Percentiles rank a stretch among this genome's conserved stretches.
phyloP scores from a whole-genome alignment of 2,113 vertebrate species.

The Apistogramma diplotaenia region DNA sequence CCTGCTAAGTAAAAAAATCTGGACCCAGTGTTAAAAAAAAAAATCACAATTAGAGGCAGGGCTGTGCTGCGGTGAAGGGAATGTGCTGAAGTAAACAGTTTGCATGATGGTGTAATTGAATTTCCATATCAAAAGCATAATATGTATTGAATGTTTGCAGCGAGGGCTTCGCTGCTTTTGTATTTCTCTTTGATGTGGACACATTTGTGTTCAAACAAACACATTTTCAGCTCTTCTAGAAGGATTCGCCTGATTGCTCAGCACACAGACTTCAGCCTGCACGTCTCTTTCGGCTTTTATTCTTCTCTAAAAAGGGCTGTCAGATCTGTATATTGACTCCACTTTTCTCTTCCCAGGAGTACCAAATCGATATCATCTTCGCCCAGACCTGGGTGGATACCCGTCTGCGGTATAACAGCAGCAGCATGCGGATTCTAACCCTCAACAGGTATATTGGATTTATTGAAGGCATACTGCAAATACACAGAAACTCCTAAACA shows the following conservation, averaged over 20 bases:
- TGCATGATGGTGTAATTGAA: conserved; percentile 1
- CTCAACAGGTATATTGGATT: conserved; percentile 78
- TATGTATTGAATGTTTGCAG: conserved; percentile 1
- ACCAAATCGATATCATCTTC: conserved; percentile 98
- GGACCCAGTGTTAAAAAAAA: background rate
- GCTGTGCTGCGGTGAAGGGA: conserved; percentile 17
- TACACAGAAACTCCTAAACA: background rate
- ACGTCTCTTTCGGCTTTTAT: background rate
- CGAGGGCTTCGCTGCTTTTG: background rate
- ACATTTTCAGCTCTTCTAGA: background rate
- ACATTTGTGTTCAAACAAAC: conserved; percentile 25
- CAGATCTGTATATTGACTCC: conserved; percentile 37
- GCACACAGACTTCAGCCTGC: background rate
- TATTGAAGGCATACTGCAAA: background rate
- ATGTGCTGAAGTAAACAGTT: conserved; percentile 35
- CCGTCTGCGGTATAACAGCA: conserved; percentile 91
- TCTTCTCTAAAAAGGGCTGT: background rate
- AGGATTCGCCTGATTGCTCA: background rate
- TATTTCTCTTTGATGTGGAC: conserved; percentile 47
- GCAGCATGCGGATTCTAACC: conserved; percentile 94
- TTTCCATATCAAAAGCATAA: conserved; percentile 59
- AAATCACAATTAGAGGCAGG: conserved; percentile 5
- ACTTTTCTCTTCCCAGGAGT: conserved; percentile 81
- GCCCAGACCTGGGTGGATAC: conserved; percentile 96
- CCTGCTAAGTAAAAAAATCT: background rate